Conservation (phyloP, 2,113 vertebrate species). For the Psephotus haematonotus region DNA sequence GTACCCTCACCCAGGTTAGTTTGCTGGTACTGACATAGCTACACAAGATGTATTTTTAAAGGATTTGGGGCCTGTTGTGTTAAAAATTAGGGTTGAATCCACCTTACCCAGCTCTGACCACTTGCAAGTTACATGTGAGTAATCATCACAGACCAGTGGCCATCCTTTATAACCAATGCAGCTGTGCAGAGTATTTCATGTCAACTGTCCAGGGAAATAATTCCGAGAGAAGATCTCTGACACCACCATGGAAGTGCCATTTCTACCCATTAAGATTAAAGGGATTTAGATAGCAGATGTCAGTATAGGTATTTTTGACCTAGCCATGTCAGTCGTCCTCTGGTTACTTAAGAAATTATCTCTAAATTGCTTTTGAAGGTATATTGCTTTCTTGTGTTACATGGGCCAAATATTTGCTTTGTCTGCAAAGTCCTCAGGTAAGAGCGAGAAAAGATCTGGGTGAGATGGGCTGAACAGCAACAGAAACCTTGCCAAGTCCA, state of each 20-base stretch:
- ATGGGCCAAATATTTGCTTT: not conserved
- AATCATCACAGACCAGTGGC: not conserved
- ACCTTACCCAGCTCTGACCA: not conserved
- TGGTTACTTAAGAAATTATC: not conserved
- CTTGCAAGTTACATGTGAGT: not conserved
- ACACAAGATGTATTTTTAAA: not conserved
- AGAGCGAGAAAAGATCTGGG: not conserved
- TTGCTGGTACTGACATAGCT: not conserved
- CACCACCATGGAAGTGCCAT: not conserved
- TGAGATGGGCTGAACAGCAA: not conserved
- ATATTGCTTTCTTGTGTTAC: not conserved
- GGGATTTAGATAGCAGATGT: not conserved
- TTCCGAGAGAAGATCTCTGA: not conserved
- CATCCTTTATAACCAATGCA: not conserved
- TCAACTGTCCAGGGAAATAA: not conserved
- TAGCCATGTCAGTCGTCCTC: not conserved
- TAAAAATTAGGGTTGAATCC: not conserved
- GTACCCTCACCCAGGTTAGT: rapidly evolving
- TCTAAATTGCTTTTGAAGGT: not conserved
- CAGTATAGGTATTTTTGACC: not conserved
- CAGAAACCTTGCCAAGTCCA: not conserved
- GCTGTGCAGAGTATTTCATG: not conserved
- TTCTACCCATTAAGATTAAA: not conserved
- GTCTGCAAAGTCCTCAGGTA: not conserved
- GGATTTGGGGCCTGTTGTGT: not conserved